A percentile compares a stretch with the other conserved stretches of the same genome.
Conservation (phyloP, 1,140 invertebrate genomes). For the Gonioctena quinquepunctata region DNA sequence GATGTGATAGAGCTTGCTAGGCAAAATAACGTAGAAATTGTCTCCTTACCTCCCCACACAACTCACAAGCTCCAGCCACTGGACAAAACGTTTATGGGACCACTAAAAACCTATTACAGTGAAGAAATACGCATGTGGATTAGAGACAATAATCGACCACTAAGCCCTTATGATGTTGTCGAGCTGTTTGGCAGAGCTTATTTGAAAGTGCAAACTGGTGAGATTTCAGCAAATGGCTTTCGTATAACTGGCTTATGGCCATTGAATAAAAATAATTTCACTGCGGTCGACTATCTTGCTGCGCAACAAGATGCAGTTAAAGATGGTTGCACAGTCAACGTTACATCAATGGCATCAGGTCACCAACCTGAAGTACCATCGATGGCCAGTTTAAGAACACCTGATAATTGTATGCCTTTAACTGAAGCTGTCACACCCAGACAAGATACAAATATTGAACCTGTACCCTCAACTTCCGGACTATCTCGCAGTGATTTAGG, state of each 20-base stretch:
- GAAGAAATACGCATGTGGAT: conserved; percentile 32
- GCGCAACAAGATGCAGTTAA: background rate
- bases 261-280: conserved; percentile 41
- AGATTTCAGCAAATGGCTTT: conserved; percentile 46
- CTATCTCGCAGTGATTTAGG: too few species aligned
- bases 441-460: too few species aligned
- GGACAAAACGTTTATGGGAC: conserved; percentile 41
- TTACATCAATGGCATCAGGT: too few species aligned
- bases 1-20: conserved; percentile 40
- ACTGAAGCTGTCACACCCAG: too few species aligned
- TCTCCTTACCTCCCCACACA: conserved; percentile 45
- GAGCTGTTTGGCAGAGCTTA: conserved; percentile 43
- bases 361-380: too few species aligned
- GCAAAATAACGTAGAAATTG: conserved; percentile 45
- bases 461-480: too few species aligned
- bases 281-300: conserved; percentile 25
- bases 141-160: too few species aligned
- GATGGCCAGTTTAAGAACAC: too few species aligned
- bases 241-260: conserved; percentile 43
- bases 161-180: too few species aligned
- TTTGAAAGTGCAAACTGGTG: conserved; percentile 33
- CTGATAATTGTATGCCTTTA: too few species aligned
- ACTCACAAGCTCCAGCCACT: conserved; percentile 45
- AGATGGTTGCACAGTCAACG: too few species aligned
- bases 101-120: conserved; percentile 42